Conservation (phyloP, 2,113 vertebrate genomes). For the Corydoras maculifer region DNA sequence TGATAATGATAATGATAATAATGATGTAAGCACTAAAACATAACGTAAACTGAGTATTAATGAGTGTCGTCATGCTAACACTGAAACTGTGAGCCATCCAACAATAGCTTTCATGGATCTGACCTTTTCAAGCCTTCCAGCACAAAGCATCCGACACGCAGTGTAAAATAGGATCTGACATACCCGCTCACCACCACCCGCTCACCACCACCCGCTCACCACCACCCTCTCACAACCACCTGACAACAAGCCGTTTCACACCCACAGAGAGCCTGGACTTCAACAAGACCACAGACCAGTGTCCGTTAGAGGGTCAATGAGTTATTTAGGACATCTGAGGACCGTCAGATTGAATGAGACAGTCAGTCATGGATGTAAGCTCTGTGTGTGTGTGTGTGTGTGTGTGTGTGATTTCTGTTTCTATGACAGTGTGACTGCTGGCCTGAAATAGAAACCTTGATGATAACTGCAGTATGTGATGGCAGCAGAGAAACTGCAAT, state of each 20-base stretch:
- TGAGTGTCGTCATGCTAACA: conserved; percentile 18
- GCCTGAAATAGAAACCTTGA: conserved; percentile 11
- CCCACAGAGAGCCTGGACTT: background rate
- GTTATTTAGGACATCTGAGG: conserved; percentile 14
- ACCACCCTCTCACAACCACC: conserved; percentile 7
- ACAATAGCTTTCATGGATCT: conserved; percentile 32
- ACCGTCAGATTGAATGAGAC: background rate
- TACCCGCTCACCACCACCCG: conserved; percentile 9
- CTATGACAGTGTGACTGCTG: conserved; percentile 15
- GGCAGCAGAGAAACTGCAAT: background rate
- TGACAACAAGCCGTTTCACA: conserved; percentile 1
- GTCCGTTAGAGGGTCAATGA: background rate
- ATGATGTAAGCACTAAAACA: too few species aligned
- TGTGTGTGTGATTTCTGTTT: conserved; percentile 19
- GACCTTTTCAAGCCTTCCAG: conserved; percentile 32
- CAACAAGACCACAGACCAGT: background rate
- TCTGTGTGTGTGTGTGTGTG: background rate
- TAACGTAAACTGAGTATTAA: background rate
- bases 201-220: conserved; percentile 12
- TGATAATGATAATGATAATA: too few species aligned
- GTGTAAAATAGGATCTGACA: conserved; percentile 26
- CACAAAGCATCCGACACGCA: conserved; percentile 12
- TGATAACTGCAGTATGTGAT: conserved; percentile 2
- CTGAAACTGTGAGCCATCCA: background rate
- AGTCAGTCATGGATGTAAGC: background rate